These are phyloP conservation scores for Paguma larvata DNA, from an alignment of 2,797 vertebrate species.

Conservation along the genomic window DNA sequence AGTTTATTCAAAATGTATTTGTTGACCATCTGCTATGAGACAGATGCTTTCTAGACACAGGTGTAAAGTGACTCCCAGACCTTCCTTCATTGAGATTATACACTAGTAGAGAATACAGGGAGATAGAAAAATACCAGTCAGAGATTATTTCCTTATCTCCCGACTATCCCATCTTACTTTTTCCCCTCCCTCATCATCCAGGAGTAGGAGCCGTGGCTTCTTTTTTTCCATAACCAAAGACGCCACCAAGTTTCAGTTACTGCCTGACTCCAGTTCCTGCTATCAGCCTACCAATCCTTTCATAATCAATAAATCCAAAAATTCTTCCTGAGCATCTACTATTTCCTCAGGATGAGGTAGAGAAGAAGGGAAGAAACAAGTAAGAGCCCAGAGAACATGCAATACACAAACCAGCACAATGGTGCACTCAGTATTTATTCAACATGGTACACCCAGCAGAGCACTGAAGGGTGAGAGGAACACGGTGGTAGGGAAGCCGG, in stretches of 20 bases:
- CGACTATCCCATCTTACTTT: neutral
- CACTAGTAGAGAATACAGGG: neutral
- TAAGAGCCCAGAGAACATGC: neutral
- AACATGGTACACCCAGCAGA: neutral
- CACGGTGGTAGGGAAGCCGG: neutral
- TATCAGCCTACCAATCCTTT: neutral
- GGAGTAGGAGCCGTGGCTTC: neutral
- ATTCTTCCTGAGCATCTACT: neutral
- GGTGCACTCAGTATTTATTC: neutral
- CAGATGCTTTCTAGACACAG: neutral
- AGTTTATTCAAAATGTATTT: neutral
- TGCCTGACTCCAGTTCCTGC: neutral
- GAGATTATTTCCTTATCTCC: neutral
- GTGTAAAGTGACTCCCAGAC: neutral
- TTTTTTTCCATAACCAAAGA: neutral
- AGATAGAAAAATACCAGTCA: neutral
- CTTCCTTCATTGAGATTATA: neutral
- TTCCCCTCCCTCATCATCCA: neutral
- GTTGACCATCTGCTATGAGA: neutral
- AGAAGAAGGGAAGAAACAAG: neutral
- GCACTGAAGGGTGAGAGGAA: neutral
- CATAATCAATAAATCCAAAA: neutral
- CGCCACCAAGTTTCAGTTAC: neutral
- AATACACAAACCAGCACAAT: neutral
- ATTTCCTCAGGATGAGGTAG: neutral